These are phyloP conservation scores for Eristalinus aeneus DNA, from an alignment of 2,888 invertebrate genomes.

Conservation along the genomic window DNA sequence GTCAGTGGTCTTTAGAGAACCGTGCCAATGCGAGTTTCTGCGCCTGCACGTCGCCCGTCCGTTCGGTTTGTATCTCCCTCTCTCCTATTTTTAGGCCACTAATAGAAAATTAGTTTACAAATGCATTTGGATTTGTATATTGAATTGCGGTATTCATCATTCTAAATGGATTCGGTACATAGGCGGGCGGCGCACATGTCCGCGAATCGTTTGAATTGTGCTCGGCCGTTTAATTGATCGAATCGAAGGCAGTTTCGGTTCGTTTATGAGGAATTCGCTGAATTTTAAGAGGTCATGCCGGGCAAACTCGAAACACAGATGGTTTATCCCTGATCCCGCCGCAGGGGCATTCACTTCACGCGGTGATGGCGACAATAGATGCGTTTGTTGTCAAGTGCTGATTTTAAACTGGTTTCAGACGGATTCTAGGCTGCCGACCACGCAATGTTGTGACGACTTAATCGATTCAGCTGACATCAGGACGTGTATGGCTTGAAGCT, in stretches of 20 bases:
- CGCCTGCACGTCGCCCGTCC: conserved; percentile 1
- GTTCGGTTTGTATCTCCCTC: conserved; percentile 26
- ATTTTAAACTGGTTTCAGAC: background rate
- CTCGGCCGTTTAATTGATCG: background rate
- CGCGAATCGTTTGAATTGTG: background rate
- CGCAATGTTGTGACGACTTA: background rate
- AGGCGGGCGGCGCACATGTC: background rate
- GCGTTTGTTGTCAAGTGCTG: background rate
- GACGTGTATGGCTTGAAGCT: no score
- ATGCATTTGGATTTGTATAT: conserved; percentile 65
- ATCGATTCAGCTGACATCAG: background rate
- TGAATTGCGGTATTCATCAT: conserved; percentile 64
- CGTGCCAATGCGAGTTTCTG: conserved; percentile 42
- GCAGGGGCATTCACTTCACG: background rate
- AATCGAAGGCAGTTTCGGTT: background rate
- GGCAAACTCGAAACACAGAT: background rate
- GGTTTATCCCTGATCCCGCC: background rate
- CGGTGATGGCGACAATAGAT: background rate
- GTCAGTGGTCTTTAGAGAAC: conserved; percentile 65
- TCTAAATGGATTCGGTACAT: background rate
- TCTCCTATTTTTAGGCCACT: conserved; percentile 61
- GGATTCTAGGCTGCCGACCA: background rate
- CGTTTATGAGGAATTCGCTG: background rate
- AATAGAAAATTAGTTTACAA: conserved; percentile 68
- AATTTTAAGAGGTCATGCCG: background rate